phyloP scores from a whole-genome alignment of 2,888 invertebrate genomes.

The Drosophila testacea region DNA sequence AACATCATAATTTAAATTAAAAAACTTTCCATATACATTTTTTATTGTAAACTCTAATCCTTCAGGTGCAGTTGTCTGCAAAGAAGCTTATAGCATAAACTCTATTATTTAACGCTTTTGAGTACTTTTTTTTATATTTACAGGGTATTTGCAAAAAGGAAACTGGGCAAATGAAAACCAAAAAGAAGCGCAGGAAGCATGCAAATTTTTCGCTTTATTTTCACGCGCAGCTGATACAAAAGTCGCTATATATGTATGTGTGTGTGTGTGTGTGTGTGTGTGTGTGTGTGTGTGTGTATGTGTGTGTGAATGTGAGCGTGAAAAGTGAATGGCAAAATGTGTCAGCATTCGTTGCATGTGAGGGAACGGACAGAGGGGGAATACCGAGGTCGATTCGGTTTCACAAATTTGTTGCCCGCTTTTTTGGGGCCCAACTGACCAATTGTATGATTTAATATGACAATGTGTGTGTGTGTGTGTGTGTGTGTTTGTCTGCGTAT shows the following conservation, averaged over 20 bases:
- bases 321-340: constrained; percentile 76
- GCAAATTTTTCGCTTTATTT: constrained; percentile 70
- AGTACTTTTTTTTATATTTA: not conserved
- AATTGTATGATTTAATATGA: constrained; percentile 72
- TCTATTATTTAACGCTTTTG: not conserved
- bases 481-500: constrained; percentile 14
- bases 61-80: not conserved
- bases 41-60: not conserved
- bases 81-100: not conserved
- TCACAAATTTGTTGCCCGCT: constrained; percentile 52
- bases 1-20: not conserved
- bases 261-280: constrained; percentile 17
- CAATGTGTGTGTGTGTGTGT: constrained; percentile 44
- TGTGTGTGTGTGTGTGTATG: constrained; percentile 14
- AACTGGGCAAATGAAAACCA: constrained; percentile 4
- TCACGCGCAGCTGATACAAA: constrained; percentile 75
- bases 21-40: not conserved
- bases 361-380: not conserved
- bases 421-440: constrained; percentile 60
- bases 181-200: constrained; percentile 28
- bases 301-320: constrained; percentile 57
- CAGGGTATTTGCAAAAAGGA: constrained; percentile 21
- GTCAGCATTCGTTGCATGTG: constrained; percentile 53
- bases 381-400: constrained; percentile 46
- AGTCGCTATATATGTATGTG: constrained; percentile 21